These are phyloP conservation scores for Pseudococcus viburni DNA, from an alignment of 2,888 invertebrate genomes.

Conservation along the genomic window DNA sequence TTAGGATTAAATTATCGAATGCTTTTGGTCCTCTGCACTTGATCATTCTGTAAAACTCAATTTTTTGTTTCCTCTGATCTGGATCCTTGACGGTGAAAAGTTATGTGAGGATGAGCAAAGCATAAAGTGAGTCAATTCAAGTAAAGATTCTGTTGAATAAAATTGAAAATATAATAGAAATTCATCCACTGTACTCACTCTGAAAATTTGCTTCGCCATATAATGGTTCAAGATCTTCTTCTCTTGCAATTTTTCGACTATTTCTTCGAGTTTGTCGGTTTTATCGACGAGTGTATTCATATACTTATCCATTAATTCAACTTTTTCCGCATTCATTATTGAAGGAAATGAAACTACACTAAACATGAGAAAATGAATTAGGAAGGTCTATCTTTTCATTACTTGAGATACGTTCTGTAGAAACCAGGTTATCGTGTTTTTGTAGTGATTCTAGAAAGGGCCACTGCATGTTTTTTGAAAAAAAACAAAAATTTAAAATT, in stretches of 20 bases:
- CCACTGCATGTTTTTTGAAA: no score
- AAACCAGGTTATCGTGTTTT: no score
- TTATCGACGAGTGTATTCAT: neutral
- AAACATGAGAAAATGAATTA: no score
- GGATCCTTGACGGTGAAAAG: neutral
- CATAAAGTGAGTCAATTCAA: neutral
- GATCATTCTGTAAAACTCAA: conserved; percentile 61
- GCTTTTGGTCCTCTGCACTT: conserved; percentile 65
- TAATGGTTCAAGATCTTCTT: conserved; percentile 1
- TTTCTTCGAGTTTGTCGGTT: conserved; percentile 1
- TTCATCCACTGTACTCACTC: neutral
- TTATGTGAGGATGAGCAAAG: no score
- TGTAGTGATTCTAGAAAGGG: no score
- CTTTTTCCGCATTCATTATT: conserved; percentile 10
- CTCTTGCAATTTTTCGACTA: neutral
- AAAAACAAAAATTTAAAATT: no score
- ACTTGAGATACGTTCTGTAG: no score
- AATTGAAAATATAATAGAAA: no score
- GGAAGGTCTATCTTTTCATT: no score
- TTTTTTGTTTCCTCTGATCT: neutral
- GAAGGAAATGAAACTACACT: no score
- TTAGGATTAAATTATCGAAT: conserved; percentile 41
- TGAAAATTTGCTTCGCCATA: conserved; percentile 7
- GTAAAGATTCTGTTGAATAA: no score
- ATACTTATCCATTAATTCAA: neutral